A percentile compares a stretch with the other conserved stretches of the same genome.
Conservation (phyloP, 2,797 vertebrate genomes). For the Leptodactylus fallax region DNA sequence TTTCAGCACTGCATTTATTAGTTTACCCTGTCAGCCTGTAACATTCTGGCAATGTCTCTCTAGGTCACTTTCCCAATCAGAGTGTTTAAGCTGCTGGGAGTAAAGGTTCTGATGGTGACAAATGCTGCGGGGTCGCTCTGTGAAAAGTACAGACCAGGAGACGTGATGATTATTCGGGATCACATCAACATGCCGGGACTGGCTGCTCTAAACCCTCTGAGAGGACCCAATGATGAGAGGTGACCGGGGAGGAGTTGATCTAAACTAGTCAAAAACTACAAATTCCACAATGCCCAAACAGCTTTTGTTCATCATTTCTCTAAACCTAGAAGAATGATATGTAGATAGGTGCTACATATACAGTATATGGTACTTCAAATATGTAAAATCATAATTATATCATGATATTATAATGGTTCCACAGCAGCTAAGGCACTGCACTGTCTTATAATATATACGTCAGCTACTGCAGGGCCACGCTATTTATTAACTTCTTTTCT, state of each 20-base stretch:
- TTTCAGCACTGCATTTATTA: neutral
- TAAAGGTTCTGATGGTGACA: conserved; percentile 82
- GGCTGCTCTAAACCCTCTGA: conserved; percentile 79
- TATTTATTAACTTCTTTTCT: too few relatives aligned
- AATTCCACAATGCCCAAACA: neutral
- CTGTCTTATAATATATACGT: neutral
- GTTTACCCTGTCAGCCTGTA: neutral
- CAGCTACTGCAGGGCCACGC: too few relatives aligned
- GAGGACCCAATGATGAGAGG: conserved; percentile 79
- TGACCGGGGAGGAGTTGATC: conserved; percentile 54
- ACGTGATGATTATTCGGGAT: conserved; percentile 86
- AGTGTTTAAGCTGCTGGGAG: conserved; percentile 82
- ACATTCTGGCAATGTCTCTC: neutral
- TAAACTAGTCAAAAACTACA: neutral
- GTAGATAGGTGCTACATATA: too few relatives aligned
- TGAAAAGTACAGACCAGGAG: conserved; percentile 77
- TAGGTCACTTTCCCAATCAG: conserved; percentile 84
- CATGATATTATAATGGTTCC: neutral
- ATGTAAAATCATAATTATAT: neutral
- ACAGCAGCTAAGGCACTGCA: neutral
- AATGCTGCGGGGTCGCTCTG: conserved; percentile 84
- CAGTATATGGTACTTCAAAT: neutral
- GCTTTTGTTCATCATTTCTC: neutral
- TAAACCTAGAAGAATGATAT: neutral
- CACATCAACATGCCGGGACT: conserved; percentile 84